Conservation (phyloP, 1,140 invertebrate species). For the Trigoniulus corallinus region DNA sequence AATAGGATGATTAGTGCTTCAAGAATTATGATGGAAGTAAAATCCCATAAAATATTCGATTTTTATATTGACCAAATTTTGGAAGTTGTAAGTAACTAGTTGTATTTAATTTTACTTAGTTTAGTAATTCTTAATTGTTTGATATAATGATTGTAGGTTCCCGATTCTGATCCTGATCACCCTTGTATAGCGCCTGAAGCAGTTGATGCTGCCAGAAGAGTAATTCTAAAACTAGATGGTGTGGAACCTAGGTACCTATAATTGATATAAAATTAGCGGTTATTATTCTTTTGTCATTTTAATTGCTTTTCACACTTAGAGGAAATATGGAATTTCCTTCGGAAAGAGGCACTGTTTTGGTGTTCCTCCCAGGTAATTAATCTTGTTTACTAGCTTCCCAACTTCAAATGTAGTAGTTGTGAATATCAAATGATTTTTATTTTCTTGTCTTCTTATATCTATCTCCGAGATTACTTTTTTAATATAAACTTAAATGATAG, state of each 20-base stretch:
- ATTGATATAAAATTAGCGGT: conserved; percentile 16
- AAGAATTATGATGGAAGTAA: no score
- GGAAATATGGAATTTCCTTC: conserved; percentile 12
- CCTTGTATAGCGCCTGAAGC: conserved; percentile 19
- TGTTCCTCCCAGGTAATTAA: conserved; percentile 63
- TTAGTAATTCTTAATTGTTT: not conserved
- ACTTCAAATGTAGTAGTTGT: no score
- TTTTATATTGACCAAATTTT: no score
- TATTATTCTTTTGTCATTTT: conserved; percentile 13
- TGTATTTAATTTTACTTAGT: conserved; percentile 6
- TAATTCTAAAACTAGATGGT: conserved; percentile 50
- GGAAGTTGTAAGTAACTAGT: no score
- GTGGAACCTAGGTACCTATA: conserved; percentile 34
- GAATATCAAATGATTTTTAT: no score
- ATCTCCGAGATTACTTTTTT: no score
- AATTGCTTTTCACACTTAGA: conserved; percentile 7
- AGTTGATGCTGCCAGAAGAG: conserved; percentile 28
- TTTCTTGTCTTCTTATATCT: no score
- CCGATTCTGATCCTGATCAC: conserved; percentile 15
- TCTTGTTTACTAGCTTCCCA: no score
- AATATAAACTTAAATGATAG: no score
- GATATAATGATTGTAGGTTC: conserved; percentile 13
- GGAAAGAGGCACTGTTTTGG: conserved; percentile 47
- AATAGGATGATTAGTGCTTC: no score
- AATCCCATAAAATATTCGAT: no score